Evolutionary conservation across 2,113 vertebrate genomes (phyloP).

Genomic region (Nothoprocta pentlandii): DNA sequence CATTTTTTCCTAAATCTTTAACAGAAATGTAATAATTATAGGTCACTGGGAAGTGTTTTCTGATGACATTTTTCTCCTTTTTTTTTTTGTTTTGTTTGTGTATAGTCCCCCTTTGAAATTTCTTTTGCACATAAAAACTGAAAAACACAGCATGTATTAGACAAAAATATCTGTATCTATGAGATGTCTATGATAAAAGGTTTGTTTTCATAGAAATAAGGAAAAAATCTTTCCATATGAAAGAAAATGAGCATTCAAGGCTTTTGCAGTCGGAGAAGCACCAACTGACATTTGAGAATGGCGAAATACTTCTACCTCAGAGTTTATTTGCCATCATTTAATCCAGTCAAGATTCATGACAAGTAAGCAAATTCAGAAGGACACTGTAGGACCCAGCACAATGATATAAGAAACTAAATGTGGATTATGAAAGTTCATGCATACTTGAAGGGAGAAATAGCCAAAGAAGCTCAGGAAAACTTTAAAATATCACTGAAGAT

Average conservation of each 20-base stretch:
- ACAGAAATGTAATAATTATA: background rate
- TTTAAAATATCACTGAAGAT: background rate
- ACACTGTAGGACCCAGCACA: background rate
- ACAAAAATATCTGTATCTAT: background rate
- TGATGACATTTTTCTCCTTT: background rate
- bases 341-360: background rate
- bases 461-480: background rate
- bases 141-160: background rate
- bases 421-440: background rate
- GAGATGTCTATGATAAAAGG: background rate
- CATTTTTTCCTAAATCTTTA: background rate
- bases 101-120: background rate
- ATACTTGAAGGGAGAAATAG: background rate
- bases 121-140: background rate
- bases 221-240: background rate
- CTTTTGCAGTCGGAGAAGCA: background rate
- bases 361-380: background rate
- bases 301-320: background rate
- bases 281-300: background rate
- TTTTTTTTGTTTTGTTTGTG: background rate
- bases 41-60: background rate
- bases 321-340: background rate
- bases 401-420: background rate
- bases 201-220: background rate
- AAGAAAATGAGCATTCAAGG: background rate